Percentiles rank a stretch among this genome's conserved stretches.
These are phyloP conservation scores for Phlogophora meticulosa DNA, from an alignment of 2,888 invertebrate genomes.

Conservation along the genomic window DNA sequence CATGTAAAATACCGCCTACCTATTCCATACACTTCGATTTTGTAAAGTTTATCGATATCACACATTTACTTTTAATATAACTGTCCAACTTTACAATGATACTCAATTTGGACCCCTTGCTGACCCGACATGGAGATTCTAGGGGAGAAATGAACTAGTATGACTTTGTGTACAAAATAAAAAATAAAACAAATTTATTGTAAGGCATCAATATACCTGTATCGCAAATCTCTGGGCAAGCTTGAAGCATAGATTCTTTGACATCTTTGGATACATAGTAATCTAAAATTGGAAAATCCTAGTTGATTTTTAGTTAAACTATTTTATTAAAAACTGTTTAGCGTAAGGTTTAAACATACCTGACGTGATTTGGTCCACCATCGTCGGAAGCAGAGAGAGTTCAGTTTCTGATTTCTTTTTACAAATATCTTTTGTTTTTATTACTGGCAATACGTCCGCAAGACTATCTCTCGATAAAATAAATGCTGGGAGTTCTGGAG, in stretches of 20 bases:
- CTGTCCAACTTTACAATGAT: constrained; percentile 79
- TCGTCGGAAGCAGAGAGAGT: constrained; percentile 40
- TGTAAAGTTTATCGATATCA: constrained; percentile 77
- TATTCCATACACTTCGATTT: constrained; percentile 76
- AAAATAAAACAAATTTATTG: constrained; percentile 21
- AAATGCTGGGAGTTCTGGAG: constrained; percentile 44
- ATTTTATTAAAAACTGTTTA: constrained; percentile 13
- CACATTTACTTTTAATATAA: constrained; percentile 74
- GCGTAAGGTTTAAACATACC: constrained; percentile 63
- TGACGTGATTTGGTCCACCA: constrained; percentile 72
- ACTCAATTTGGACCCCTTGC: constrained; percentile 77
- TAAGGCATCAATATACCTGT: constrained; percentile 69
- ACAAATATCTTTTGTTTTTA: constrained; percentile 21
- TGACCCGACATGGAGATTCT: constrained; percentile 68
- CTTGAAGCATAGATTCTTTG: constrained; percentile 74
- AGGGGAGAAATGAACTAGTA: constrained; percentile 71
- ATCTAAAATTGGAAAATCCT: constrained; percentile 71
- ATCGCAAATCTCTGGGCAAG: constrained; percentile 70
- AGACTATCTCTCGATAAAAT: constrained; percentile 66
- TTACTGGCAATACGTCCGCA: constrained; percentile 64
- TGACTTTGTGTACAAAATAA: constrained; percentile 41
- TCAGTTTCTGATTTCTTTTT: constrained; percentile 11
- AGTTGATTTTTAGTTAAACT: constrained; percentile 44
- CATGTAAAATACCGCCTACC: constrained; percentile 66
- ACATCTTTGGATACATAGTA: constrained; percentile 66